Evolutionary conservation across 2,888 invertebrate genomes (phyloP).

Genomic region (Drosophila anomelani): DNA sequence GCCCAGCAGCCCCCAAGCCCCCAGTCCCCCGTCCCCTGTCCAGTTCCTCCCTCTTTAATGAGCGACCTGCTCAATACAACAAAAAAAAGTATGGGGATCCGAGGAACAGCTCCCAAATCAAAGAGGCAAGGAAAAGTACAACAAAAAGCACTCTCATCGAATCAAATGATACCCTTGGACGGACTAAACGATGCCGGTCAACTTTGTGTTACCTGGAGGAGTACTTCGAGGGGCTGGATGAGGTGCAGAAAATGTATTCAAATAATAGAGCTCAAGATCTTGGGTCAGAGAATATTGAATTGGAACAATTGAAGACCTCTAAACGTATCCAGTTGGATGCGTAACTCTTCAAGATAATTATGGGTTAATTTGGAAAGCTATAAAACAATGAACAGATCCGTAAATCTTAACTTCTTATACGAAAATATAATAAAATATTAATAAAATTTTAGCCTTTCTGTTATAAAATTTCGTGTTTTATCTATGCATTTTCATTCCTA

Average conservation of each 20-base stretch:
- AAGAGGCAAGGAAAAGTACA: slow-evolving; percentile 50
- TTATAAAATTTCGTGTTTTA: not conserved
- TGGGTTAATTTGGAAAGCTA: no score
- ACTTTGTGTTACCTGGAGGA: slow-evolving; percentile 3
- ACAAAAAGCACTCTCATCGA: slow-evolving; percentile 70
- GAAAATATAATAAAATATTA: no score
- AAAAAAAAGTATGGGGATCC: slow-evolving; percentile 7
- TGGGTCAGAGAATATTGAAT: not conserved
- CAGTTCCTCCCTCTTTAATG: slow-evolving; percentile 59
- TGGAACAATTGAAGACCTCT: not conserved
- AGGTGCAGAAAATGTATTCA: slow-evolving; percentile 9
- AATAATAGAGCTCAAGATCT: slow-evolving; percentile 17
- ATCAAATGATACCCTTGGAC: slow-evolving; percentile 67
- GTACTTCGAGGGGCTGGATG: slow-evolving; percentile 7
- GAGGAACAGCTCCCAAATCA: slow-evolving; percentile 32
- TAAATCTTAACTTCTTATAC: no score
- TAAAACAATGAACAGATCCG: not conserved
- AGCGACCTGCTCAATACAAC: slow-evolving; percentile 61
- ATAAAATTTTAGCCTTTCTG: no score
- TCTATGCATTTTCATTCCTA: not conserved
- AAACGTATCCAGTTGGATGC: not conserved
- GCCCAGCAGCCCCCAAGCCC: slow-evolving; percentile 43
- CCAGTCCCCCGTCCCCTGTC: not conserved
- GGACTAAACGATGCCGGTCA: slow-evolving; percentile 6
- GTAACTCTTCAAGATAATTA: not conserved